These are phyloP conservation scores for Panagrolaimus sp. DNA, from an alignment of 1,140 invertebrate species.

Conservation along the genomic window DNA sequence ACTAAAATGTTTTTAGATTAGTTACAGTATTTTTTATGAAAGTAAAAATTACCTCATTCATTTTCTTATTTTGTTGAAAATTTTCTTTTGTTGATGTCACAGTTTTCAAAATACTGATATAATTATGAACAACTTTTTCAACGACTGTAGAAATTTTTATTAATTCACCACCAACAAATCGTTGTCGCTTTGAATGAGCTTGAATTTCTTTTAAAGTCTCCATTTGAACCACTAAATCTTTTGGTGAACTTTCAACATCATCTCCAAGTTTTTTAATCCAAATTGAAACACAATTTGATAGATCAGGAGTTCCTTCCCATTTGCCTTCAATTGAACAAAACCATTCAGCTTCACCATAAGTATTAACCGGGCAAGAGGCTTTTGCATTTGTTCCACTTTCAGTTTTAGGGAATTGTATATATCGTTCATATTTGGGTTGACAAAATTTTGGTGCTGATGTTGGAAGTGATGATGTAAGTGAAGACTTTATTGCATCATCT, in stretches of 20 bases:
- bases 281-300: slow-evolving; percentile 1
- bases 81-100: neutral
- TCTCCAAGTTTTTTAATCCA: neutral
- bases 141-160: neutral
- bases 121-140: neutral
- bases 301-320: neutral
- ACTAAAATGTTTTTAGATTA: no score
- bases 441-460: neutral
- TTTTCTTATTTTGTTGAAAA: neutral
- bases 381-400: neutral
- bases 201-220: neutral
- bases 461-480: neutral
- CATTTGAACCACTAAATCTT: neutral
- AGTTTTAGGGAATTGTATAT: neutral
- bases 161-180: neutral
- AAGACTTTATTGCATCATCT: neutral
- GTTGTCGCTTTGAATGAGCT: neutral
- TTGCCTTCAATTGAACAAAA: neutral
- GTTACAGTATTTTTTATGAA: no score
- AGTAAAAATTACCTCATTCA: neutral
- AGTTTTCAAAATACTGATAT: neutral
- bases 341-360: slow-evolving; percentile 1
- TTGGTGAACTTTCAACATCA: neutral
- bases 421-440: neutral
- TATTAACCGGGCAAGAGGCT: neutral